Percentiles rank a stretch among this genome's conserved stretches.
Evolutionary conservation across 2,113 vertebrate species (phyloP).

Genomic region (Brachionichthys hirsutus): DNA sequence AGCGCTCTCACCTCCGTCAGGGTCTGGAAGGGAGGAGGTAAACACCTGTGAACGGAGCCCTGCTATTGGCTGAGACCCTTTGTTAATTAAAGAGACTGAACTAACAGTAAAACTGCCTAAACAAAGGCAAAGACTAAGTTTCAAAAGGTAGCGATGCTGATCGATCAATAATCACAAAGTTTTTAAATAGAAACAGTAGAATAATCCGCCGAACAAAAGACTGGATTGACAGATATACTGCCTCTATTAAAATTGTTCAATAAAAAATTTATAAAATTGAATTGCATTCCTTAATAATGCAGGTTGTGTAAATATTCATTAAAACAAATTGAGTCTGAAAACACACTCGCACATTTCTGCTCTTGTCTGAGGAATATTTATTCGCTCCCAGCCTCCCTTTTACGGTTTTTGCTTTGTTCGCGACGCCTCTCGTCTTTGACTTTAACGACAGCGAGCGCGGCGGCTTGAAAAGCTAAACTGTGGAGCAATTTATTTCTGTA

Average conservation of each 20-base stretch:
- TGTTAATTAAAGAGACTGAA: constrained; percentile 44
- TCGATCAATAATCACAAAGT: neutral
- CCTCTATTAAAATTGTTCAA: neutral
- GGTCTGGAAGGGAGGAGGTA: constrained; percentile 77
- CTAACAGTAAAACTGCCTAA: neutral
- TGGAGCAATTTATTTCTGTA: neutral
- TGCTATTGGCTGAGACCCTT: constrained; percentile 35
- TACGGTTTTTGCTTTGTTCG: neutral
- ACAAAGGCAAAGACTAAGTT: neutral
- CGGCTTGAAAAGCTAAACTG: neutral
- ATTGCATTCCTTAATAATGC: neutral
- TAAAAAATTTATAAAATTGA: neutral
- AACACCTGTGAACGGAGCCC: constrained; percentile 52
- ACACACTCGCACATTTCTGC: neutral
- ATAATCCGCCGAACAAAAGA: constrained; percentile 9
- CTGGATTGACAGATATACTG: neutral
- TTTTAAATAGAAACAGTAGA: neutral
- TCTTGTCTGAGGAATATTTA: neutral
- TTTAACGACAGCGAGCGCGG: too few species aligned
- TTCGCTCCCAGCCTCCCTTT: neutral
- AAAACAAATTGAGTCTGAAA: neutral
- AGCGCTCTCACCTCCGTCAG: constrained; percentile 89
- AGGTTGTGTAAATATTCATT: neutral
- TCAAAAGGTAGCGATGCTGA: too few species aligned
- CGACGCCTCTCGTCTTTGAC: too few species aligned